Evolutionary conservation across 2,888 invertebrate species (phyloP), one percentile per base, ranked within the genome.

Genomic region (Agonopterix heracliana): DNA sequence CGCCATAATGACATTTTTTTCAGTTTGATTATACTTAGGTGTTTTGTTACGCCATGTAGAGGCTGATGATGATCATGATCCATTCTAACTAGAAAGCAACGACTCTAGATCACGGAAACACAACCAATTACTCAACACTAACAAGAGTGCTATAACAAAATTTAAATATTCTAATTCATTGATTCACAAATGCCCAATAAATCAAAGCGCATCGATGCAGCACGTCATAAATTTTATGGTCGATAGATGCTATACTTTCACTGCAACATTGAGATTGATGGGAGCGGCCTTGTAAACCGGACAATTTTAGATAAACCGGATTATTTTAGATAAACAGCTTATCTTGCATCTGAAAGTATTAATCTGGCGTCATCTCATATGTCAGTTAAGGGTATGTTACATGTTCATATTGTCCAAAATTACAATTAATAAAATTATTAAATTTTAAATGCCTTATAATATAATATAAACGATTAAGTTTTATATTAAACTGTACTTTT

Each of bases 211-310:
- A 81, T 75, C 67, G 59, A 67, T 63, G 64, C 64, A 68, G 59
- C 62, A 63, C 53, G 50, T 58, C 48, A 60, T 62, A 59, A 68
- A 68, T 64, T 60, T 45, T 9, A 65, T 73, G 64, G 65, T 59
- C 66, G 68, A 71, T 72, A 71, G 71, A 77, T 80, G 66, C 57
- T 57, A 62, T 67, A 81, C 84, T 82, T 83, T 83, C 82, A 79
- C 81, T 73, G 54, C 55, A 63, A 56, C 53, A 55, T 53, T 49
- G 48, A 59, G 44, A 58, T 9, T 57, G 9, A 43, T 55, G 49
- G 53, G 60, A 65, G 63, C 56, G 60, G 53, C 57, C 68, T 61
- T 74, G 68, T 72, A 74, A 74, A 68, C 71, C 71, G 62, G 72
- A 66, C 74, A 74, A 74, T 79, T 81, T 75, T 62, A 78, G 72